These are phyloP conservation scores for Trichonephila inaurata DNA, from an alignment of 1,140 invertebrate species.

Conservation along the genomic window DNA sequence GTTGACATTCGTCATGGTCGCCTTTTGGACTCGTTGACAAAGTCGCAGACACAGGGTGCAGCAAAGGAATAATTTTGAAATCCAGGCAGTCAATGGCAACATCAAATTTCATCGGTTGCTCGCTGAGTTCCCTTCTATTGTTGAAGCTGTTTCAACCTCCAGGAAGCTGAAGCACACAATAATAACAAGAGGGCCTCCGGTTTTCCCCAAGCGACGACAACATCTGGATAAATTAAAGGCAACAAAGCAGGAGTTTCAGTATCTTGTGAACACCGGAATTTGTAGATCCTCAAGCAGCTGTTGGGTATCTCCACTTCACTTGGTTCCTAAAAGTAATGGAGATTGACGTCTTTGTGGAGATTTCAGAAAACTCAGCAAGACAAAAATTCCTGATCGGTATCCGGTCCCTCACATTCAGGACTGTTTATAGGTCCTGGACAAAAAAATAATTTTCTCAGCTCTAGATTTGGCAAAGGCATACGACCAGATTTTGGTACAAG, in stretches of 20 bases:
- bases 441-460: too few species aligned
- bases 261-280: not conserved
- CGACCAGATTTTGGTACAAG: too few species aligned
- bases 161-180: not conserved
- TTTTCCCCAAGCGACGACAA: too few species aligned
- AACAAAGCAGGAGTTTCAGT: not conserved
- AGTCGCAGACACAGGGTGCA: not conserved
- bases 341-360: too few species aligned
- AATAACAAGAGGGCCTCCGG: not conserved
- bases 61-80: not conserved
- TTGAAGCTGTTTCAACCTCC: not conserved
- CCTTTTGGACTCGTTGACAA: not conserved
- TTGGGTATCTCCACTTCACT: not conserved
- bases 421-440: too few species aligned
- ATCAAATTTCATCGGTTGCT: not conserved
- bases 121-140: not conserved
- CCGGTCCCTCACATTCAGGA: too few species aligned
- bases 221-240: not conserved
- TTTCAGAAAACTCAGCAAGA: too few species aligned
- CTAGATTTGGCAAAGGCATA: too few species aligned
- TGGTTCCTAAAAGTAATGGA: too few species aligned
- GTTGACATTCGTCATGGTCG: not conserved
- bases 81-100: not conserved
- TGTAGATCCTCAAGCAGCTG: not conserved
- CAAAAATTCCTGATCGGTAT: too few species aligned